A percentile compares a stretch with the other conserved stretches of the same genome.
Conservation (phyloP, 2,113 vertebrate species). For the Centropristis striata region DNA sequence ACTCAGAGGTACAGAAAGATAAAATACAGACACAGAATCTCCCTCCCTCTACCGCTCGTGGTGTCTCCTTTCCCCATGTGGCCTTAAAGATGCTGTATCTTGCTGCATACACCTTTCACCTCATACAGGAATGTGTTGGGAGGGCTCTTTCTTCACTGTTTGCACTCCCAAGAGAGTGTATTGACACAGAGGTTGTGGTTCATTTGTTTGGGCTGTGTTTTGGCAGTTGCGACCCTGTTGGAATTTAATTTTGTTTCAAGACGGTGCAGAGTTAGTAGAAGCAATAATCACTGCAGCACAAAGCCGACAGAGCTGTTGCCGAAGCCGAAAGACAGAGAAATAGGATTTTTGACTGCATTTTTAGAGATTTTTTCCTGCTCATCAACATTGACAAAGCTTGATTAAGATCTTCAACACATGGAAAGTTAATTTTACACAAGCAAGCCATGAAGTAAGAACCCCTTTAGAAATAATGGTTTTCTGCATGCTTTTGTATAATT, state of each 20-base stretch:
- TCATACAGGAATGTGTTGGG: conserved; percentile 12
- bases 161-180: neutral
- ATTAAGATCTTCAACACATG: conserved; percentile 44
- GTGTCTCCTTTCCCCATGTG: neutral
- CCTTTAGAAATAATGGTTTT: conserved; percentile 4
- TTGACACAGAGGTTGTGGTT: conserved; percentile 46
- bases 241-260: conserved; percentile 67
- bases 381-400: conserved; percentile 37
- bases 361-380: conserved; percentile 33
- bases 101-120: conserved; percentile 11
- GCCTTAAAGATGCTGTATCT: conserved; percentile 6
- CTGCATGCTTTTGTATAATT: conserved; percentile 23
- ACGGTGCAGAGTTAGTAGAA: conserved; percentile 23
- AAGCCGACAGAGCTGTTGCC: conserved; percentile 15
- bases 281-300: conserved; percentile 33
- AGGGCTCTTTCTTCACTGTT: conserved; percentile 17
- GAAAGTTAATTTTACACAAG: conserved; percentile 29
- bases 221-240: conserved; percentile 48
- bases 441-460: conserved; percentile 13
- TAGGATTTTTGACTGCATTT: conserved; percentile 21
- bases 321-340: conserved; percentile 27
- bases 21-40: neutral
- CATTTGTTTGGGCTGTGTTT: conserved; percentile 60
- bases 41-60: neutral
- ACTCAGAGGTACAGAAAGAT: conserved; percentile 89